Evolutionary conservation across 2,888 invertebrate species (phyloP), one percentile per base, ranked within the genome.

Genomic region (Pegoplata infirma): DNA sequence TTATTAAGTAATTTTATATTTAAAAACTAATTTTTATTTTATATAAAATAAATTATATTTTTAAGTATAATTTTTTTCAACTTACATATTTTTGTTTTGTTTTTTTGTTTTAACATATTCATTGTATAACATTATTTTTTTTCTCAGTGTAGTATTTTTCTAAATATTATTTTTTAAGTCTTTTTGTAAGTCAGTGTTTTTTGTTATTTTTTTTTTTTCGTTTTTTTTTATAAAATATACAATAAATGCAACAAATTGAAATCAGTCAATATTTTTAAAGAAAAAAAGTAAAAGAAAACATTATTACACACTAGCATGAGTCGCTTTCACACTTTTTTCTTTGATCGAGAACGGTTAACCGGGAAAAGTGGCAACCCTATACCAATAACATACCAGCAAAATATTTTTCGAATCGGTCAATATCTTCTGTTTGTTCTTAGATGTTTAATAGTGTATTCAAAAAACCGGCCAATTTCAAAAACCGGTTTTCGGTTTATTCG

Each of bases 231-330:
- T 75, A 72, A 75, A 74, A 77, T 72, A 64, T 75, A 75, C 49
- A 69, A 77, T 80, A 75, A 80, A 77, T 77, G 75, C 77, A 79
- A 73, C 69, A 56, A 56, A 76, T 76, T 69, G 46, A 81, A 81
- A 79, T 81, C 76, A 78, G 79, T 73, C 76, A 61, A 61, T 75
- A 58, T 55, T 74, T 64, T 8, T n/a, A n/a, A n/a, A n/a, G n/a
- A n/a, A n/a, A n/a, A n/a, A n/a, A n/a, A n/a, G n/a, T n/a, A n/a
- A n/a, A n/a, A n/a, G n/a, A n/a, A n/a, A n/a, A n/a, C n/a, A n/a
- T n/a, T n/a, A n/a, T n/a, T n/a, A n/a, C n/a, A n/a, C n/a, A n/a
- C n/a, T n/a, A n/a, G n/a, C n/a, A n/a, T n/a, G n/a, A n/a, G n/a
- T n/a, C n/a, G n/a, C n/a, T n/a, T n/a, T n/a, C n/a, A n/a, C n/a